Evolutionary conservation across 2,888 invertebrate species (phyloP).

Genomic region (Andrena dorsata): DNA sequence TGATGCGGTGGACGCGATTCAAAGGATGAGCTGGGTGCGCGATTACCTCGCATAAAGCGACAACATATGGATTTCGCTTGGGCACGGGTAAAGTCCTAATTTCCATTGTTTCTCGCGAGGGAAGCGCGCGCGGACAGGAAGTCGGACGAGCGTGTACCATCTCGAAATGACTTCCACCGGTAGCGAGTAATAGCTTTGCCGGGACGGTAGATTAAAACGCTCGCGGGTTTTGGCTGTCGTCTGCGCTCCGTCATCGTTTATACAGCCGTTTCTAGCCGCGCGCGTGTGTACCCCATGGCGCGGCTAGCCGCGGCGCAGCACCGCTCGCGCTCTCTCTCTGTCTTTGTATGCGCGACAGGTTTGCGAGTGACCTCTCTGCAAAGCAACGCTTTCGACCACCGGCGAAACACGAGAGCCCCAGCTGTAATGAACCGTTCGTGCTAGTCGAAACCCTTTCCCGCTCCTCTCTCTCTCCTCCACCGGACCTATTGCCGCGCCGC

Average conservation of each 20-base stretch:
- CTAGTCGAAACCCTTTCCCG: constrained; percentile 32
- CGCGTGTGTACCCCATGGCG: not conserved
- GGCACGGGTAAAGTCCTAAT: constrained; percentile 60
- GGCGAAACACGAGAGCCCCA: constrained; percentile 33
- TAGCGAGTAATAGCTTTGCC: constrained; percentile 65
- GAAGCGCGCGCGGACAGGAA: constrained; percentile 47
- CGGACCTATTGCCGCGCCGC: not conserved
- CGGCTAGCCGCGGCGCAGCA: not conserved
- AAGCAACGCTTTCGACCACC: constrained; percentile 45
- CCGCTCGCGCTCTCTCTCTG: not conserved
- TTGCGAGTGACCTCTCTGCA: constrained; percentile 50
- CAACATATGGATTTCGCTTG: constrained; percentile 41
- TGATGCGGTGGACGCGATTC: not conserved
- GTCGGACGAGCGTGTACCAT: constrained; percentile 53
- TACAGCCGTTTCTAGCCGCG: constrained; percentile 22
- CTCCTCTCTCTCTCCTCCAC: constrained; percentile 20
- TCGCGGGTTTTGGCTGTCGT: constrained; percentile 68
- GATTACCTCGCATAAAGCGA: constrained; percentile 47
- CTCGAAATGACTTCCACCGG: constrained; percentile 61
- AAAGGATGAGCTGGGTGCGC: not conserved
- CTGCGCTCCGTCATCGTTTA: constrained; percentile 63
- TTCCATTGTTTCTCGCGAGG: constrained; percentile 67
- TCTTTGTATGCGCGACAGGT: constrained; percentile 34
- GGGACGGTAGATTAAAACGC: constrained; percentile 71
- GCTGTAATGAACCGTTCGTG: constrained; percentile 61